phyloP scores from a whole-genome alignment of 2,113 vertebrate genomes.

The Chloropsis hardwickii region DNA sequence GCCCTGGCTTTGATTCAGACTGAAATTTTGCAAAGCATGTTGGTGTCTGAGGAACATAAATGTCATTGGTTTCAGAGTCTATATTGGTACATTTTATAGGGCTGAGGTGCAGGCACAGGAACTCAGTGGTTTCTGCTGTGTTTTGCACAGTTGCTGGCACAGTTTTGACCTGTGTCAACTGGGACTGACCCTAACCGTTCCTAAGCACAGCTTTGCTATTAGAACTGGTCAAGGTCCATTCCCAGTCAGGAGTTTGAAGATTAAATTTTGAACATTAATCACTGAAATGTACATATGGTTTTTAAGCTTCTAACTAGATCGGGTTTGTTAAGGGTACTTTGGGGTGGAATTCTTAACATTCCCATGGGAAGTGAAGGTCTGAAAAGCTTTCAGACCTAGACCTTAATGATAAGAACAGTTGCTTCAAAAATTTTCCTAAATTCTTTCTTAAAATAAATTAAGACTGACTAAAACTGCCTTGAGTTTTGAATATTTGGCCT shows the following conservation, averaged over 20 bases:
- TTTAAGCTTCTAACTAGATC: background rate
- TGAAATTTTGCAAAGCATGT: conserved; percentile 30
- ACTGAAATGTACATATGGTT: background rate
- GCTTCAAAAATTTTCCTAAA: background rate
- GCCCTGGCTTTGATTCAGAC: conserved; percentile 30
- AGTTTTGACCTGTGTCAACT: background rate
- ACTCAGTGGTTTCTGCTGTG: conserved; percentile 39
- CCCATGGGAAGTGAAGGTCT: background rate
- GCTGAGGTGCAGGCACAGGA: conserved; percentile 29
- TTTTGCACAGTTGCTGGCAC: background rate
- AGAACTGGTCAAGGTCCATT: background rate
- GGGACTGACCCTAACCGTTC: background rate
- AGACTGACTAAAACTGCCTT: background rate
- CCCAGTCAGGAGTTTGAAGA: background rate
- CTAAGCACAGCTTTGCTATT: background rate
- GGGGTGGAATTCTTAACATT: background rate
- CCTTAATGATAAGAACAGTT: background rate
- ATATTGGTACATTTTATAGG: background rate
- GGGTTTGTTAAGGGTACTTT: background rate
- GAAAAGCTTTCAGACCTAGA: background rate
- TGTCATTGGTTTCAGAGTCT: conserved; percentile 49
- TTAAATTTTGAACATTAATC: background rate
- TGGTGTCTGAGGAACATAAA: background rate
- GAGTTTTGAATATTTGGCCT: background rate
- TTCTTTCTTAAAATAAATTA: background rate